Evolutionary conservation across 2,113 vertebrate species (phyloP).

Genomic region (Thalassarche chlororhynchos): DNA sequence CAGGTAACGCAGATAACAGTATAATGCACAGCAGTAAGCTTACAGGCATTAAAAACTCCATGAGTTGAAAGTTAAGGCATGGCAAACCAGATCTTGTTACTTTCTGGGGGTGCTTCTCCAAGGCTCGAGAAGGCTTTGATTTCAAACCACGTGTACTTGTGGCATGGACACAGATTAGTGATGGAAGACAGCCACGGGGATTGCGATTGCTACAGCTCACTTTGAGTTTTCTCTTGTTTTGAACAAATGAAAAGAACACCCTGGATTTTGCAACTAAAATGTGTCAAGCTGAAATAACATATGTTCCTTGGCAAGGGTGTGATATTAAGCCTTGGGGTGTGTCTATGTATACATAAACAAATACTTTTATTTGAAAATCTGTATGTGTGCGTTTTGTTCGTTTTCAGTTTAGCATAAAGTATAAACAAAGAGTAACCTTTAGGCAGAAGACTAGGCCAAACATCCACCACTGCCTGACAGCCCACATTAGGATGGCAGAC

Average conservation of each 20-base stretch:
- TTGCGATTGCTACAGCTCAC: background rate
- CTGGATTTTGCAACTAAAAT: constrained; percentile 48
- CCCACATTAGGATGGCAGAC: background rate
- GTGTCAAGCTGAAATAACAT: constrained; percentile 43
- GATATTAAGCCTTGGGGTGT: constrained; percentile 3
- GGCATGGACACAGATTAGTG: background rate
- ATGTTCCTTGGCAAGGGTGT: constrained; percentile 1
- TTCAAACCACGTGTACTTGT: background rate
- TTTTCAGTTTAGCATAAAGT: background rate
- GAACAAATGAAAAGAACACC: background rate
- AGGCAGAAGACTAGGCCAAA: background rate
- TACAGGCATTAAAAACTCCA: background rate
- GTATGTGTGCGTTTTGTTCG: background rate
- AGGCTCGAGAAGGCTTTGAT: background rate
- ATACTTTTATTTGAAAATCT: background rate
- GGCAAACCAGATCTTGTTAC: background rate
- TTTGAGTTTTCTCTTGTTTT: constrained; percentile 19
- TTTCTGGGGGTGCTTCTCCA: background rate
- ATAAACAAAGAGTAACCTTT: background rate
- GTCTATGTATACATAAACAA: constrained; percentile 8
- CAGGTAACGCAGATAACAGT: constrained; percentile 20
- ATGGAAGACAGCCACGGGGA: background rate
- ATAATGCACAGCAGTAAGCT: background rate
- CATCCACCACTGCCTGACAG: background rate
- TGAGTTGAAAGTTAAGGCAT: background rate